Evolutionary conservation across 1,140 invertebrate genomes (phyloP), one percentile per base, ranked within the genome.

Genomic region (Spodoptera frugiperda): DNA sequence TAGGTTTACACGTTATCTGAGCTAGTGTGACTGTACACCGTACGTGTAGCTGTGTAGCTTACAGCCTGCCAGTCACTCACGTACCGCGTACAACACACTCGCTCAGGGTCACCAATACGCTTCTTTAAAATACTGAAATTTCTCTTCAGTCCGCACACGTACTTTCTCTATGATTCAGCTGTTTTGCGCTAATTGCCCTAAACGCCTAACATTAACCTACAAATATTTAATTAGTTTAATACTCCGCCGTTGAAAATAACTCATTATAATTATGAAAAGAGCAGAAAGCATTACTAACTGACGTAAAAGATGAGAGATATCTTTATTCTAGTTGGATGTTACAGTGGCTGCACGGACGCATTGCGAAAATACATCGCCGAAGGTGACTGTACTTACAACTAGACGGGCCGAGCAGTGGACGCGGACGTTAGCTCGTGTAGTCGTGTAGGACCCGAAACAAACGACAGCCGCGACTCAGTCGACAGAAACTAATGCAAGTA

Each of bases 101-200:
- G 46, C 72, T 75, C 44, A 12, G 72, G 30, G 46, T 65, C 46
- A 51, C 72, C 48, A 53, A 19, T 53, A 53, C 46, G 59, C 57
- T 30, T 61, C 57, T 63, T 53, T 57, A 72, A 68, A 72, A 53
- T 33, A 49, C 71, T 78, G 71, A 78, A 72, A 75, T 79, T 79
- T 79, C 73, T 55, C 55, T 76, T 65, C 55, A 74, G 75, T 73
- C 17, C 75, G 6, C 59, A 67, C 9, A 67, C 9, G 71, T 81
- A 82, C 85, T 87, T 89, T 89, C 85, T 87, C 84, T 84, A 78
- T 84, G 85, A 89, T 78, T 85, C 76, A 74, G 83, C 83, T 76
- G 78, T 81, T 84, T 83, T 79, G 76, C 79, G 49, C 75, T 84
- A 85, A 85, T 83, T 83, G 78, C 78, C 76, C 46, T 78, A 76